Evolutionary conservation across 2,113 vertebrate genomes (phyloP).

Genomic region (Arenaria interpres): DNA sequence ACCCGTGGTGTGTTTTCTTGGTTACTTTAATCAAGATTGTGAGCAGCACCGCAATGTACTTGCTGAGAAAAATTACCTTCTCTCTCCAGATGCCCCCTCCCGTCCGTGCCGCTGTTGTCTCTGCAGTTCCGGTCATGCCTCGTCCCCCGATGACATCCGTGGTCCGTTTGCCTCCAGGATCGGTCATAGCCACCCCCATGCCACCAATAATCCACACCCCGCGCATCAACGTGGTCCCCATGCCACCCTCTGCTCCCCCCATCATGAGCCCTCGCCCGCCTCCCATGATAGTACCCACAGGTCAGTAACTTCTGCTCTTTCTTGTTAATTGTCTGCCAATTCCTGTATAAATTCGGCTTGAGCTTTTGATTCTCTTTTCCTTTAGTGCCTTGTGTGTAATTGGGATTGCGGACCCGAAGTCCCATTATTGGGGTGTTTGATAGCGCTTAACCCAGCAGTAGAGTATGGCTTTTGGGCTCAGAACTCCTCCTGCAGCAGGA

Average conservation of each 20-base stretch:
- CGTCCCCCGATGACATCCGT: conserved; percentile 89
- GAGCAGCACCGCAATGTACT: not conserved
- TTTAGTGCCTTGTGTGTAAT: not conserved
- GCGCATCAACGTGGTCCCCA: conserved; percentile 94
- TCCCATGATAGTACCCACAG: conserved; percentile 94
- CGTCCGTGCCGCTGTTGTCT: conserved; percentile 90
- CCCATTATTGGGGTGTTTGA: not conserved
- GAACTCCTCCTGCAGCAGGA: not conserved
- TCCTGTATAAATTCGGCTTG: fast-evolving
- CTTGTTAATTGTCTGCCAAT: not conserved
- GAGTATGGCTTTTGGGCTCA: not conserved
- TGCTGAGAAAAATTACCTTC: not conserved
- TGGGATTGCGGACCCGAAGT: not conserved
- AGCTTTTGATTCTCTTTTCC: not conserved
- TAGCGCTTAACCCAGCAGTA: too few species aligned
- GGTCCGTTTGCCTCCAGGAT: conserved; percentile 88
- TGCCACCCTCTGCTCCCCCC: conserved; percentile 88
- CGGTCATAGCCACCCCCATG: conserved; percentile 87
- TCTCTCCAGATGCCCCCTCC: conserved; percentile 85
- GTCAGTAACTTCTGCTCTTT: conserved; percentile 67
- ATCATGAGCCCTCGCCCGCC: conserved; percentile 93
- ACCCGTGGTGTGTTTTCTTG: not conserved
- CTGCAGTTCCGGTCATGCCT: conserved; percentile 91
- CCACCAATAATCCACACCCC: conserved; percentile 91
- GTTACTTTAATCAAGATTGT: fast-evolving